Evolutionary conservation across 1,140 invertebrate species (phyloP), one percentile per base, ranked within the genome.

Genomic region (Neoseiulus cucumeris): DNA sequence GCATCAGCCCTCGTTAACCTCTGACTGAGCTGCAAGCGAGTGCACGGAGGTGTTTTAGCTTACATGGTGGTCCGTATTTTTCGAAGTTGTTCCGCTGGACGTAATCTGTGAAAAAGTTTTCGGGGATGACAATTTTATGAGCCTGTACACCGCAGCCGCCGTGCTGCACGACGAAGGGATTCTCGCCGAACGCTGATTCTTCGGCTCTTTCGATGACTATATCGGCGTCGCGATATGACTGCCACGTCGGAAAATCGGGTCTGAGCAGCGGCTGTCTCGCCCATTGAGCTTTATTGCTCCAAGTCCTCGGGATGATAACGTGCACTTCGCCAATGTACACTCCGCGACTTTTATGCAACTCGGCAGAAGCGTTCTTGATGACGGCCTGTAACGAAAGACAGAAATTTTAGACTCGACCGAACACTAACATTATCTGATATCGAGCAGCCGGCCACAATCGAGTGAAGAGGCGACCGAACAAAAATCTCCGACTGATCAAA

Each of bases 101-200:
- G 22, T 59, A 59, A 14, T 25, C 33, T 9, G 25, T 45, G 33
- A 77, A 70, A 67, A 74, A 76, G 22, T 73, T 68, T 28, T 78
- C 78, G 64, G 77, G 76, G 4, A 82, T 55, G 69, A 78, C 80
- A 17, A 83, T 80, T 68, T 81, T 80, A 72, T 82, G 80, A 1
- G 82, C 82, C 2, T 74, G 73, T 67, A 78, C 72, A 5, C 80
- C 81, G 68, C 82, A 83, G 0, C 80, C 79, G 7, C 75, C 68
- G 7, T 79, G 78, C 72, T 83, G 82, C 69, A 82, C 79, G 1
- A 81, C 82, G 77, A 78, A 83, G 5, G 76, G 73, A 1, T 70
- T 68, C 64, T 79, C 74, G 4, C 79, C 79, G 68, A 79, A 77
- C 5, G 79, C 73, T 0, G 79, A 59, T 33, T 59, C 51, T 9